A percentile compares a stretch with the other conserved stretches of the same genome.
These are phyloP conservation scores for Drosophila yakuba DNA, from an alignment of 1,140 invertebrate genomes.

Conservation along the genomic window DNA sequence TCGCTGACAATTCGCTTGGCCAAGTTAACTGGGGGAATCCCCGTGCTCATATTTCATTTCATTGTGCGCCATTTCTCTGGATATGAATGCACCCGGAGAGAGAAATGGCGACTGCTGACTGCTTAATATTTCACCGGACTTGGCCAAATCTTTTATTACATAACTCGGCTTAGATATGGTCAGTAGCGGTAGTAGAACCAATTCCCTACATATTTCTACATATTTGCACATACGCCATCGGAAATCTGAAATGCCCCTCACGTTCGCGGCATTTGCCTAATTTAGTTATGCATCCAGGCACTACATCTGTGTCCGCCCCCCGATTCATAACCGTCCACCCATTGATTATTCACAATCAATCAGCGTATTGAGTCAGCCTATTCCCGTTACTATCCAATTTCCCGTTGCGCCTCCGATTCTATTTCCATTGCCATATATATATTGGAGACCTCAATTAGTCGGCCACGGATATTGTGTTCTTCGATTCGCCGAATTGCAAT, in stretches of 20 bases:
- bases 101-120: constrained; percentile 41
- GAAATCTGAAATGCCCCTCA: constrained; percentile 56
- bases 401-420: constrained; percentile 22
- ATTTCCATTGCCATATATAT: constrained; percentile 3
- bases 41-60: constrained; percentile 68
- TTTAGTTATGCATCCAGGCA: constrained; percentile 65
- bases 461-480: constrained; percentile 28
- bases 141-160: constrained; percentile 65
- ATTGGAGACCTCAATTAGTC: constrained; percentile 50
- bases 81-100: constrained; percentile 28
- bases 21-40: constrained; percentile 25
- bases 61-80: constrained; percentile 49
- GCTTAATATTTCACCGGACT: constrained; percentile 68
- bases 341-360: constrained; percentile 61
- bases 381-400: constrained; percentile 32
- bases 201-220: neutral
- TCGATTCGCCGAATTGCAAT: constrained; percentile 42
- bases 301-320: neutral
- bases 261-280: constrained; percentile 54
- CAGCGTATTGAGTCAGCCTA: constrained; percentile 58
- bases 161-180: constrained; percentile 59
- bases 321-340: constrained; percentile 36
- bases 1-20: constrained; percentile 61
- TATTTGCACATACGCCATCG: neutral
- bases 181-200: constrained; percentile 2